Evolutionary conservation across 92 coral and sea anemone genomes (phyloP), one percentile per base, ranked within the genome.

Genomic region (Virgularia gustaviana): DNA sequence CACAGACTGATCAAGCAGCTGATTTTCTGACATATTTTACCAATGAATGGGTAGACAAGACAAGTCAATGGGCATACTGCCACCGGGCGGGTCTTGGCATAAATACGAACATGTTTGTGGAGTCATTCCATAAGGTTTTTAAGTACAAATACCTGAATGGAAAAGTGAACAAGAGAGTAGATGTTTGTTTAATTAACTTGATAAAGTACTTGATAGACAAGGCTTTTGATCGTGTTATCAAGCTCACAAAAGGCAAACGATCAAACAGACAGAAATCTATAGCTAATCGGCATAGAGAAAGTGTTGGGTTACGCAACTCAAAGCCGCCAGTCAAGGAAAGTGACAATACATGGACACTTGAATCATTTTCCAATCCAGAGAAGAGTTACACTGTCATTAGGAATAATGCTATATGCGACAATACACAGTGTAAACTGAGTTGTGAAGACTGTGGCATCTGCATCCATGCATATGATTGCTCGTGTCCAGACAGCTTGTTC

Each of bases 111-210:
- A 85, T 85, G 85, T 83, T 66, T 33, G 78, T 85, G 0, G 88
- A 84, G 49, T 81, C 86, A 13, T 87, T 84, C 47, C 92, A 87
- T 36, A 57, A 82, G 0, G 86, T 80, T 18, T 84, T 87, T 71
- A 87, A 87, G 59, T 36, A 73, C 10, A 22, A 63, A 4, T 87
- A 87, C 62, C 88, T 84, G 13, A 67, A 76, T 6, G 86, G 88
- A 2, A 80, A 83, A 63, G 38, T 59, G 5, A 84, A 83, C 65
- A 84, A 81, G 45, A 59, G 85, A 3, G 79, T 84, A 28, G 88
- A 87, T 52, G 35, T 4, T 11, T 80, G 88, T 30, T 70, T 79
- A 22, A 70, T 87, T 18, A 76, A 79, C 65, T 63, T 87, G 34
- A 39, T 83, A 62, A 77, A 58, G 24, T 87, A 80, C 42, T 70